phyloP scores from a whole-genome alignment of 1,140 invertebrate species.

The Cydia splendana region DNA sequence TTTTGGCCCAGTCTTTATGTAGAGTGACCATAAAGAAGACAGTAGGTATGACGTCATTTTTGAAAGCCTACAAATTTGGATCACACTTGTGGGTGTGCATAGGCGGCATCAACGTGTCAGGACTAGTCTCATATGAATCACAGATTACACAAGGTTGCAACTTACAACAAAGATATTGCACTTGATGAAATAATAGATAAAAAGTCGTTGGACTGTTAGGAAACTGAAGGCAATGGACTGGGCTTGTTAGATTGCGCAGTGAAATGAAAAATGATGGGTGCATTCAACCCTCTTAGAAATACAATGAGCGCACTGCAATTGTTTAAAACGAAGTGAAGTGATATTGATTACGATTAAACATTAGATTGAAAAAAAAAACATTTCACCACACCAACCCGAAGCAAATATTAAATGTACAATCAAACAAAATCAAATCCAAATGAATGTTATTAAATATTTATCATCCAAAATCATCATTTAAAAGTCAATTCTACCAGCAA shows the following conservation, averaged over 20 bases:
- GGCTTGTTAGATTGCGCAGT: neutral
- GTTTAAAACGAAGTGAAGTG: neutral
- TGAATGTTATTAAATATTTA: too few species aligned
- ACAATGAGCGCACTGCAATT: neutral
- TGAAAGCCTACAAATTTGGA: conserved; percentile 6
- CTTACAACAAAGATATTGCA: conserved; percentile 5
- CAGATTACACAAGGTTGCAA: conserved; percentile 25
- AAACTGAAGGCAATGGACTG: conserved; percentile 12
- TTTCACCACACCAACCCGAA: too few species aligned
- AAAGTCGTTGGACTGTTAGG: neutral
- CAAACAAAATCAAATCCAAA: too few species aligned
- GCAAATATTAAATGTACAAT: too few species aligned
- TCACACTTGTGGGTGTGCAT: neutral
- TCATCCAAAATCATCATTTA: too few species aligned
- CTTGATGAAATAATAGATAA: conserved; percentile 11
- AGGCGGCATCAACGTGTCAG: conserved; percentile 2
- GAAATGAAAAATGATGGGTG: neutral
- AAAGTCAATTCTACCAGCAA: too few species aligned
- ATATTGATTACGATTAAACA: too few species aligned
- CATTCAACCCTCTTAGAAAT: conserved; percentile 1
- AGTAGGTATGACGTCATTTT: neutral
- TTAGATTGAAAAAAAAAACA: neutral
- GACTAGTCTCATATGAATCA: conserved; percentile 13
- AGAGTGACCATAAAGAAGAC: neutral
- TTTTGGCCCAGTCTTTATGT: too few species aligned